These are phyloP conservation scores for Hylyphantes graminicola DNA, from an alignment of 1,140 invertebrate species.

Conservation along the genomic window DNA sequence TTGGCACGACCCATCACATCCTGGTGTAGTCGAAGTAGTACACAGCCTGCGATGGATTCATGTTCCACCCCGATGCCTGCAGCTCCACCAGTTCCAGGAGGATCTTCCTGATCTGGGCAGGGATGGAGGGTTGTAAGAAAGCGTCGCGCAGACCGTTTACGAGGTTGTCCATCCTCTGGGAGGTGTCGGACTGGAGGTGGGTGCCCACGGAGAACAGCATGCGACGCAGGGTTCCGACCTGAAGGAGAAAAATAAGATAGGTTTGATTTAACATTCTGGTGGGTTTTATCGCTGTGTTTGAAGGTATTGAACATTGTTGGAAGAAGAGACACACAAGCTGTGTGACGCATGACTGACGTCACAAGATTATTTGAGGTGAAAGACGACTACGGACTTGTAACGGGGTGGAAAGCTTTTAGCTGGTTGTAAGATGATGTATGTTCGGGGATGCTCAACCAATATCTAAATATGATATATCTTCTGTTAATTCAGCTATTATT, in stretches of 20 bases:
- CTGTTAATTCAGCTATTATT: no score
- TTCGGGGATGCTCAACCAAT: no score
- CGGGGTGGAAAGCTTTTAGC: no score
- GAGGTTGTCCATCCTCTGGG: slow-evolving; percentile 80
- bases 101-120: slow-evolving; percentile 74
- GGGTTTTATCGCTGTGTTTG: no score
- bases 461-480: no score
- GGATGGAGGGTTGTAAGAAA: slow-evolving; percentile 76
- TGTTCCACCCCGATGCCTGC: slow-evolving; percentile 87
- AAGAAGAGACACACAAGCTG: no score
- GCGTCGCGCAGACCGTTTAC: slow-evolving; percentile 84
- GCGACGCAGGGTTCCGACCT: slow-evolving; percentile 89
- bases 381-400: no score
- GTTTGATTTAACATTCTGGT: no score
- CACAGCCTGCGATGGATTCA: slow-evolving; percentile 85
- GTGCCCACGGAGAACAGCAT: slow-evolving; percentile 86
- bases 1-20: background rate
- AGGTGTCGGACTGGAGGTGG: slow-evolving; percentile 84
- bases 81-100: slow-evolving; percentile 88
- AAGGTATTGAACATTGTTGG: no score
- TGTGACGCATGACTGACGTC: no score
- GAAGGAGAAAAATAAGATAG: slow-evolving; percentile 55
- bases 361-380: no score
- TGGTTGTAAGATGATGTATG: no score
- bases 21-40: slow-evolving; percentile 81